These are phyloP conservation scores for Psammodynastes pulverulentus DNA, from an alignment of 2,113 vertebrate species.

Conservation along the genomic window DNA sequence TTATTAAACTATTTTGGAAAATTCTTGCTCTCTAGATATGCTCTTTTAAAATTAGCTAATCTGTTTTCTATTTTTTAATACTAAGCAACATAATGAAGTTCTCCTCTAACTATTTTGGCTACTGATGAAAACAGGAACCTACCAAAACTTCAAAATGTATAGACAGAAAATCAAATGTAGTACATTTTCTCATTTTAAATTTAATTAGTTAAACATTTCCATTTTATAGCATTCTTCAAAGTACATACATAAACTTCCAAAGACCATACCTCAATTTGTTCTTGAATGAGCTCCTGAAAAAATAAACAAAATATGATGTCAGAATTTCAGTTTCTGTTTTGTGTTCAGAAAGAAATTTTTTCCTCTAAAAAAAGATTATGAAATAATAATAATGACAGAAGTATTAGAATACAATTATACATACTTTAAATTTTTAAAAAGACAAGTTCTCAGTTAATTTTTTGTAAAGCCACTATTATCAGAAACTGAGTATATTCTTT, in stretches of 20 bases:
- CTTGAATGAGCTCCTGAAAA: conserved; percentile 87
- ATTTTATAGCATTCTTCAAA: not conserved
- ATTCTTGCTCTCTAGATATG: not conserved
- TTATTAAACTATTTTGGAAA: not conserved
- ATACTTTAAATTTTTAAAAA: not conserved
- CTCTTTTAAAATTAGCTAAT: not conserved
- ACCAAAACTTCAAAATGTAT: not conserved
- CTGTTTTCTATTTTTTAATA: not conserved
- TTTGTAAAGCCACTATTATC: not conserved
- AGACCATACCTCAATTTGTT: conserved; percentile 87
- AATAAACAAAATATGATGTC: conserved; percentile 17
- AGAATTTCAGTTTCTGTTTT: not conserved
- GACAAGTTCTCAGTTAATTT: not conserved
- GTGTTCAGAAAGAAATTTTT: not conserved
- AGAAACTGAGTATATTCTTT: not conserved
- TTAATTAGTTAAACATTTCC: not conserved
- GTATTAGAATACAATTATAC: not conserved
- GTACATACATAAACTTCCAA: not conserved
- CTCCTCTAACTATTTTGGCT: not conserved
- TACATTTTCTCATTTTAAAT: not conserved
- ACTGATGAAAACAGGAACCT: not conserved
- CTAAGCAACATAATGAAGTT: not conserved
- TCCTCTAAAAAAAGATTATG: not conserved
- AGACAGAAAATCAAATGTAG: not conserved
- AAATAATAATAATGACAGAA: not conserved